Conservation (phyloP, 2,797 vertebrate genomes). For the Pseudocheirus occidentalis region DNA sequence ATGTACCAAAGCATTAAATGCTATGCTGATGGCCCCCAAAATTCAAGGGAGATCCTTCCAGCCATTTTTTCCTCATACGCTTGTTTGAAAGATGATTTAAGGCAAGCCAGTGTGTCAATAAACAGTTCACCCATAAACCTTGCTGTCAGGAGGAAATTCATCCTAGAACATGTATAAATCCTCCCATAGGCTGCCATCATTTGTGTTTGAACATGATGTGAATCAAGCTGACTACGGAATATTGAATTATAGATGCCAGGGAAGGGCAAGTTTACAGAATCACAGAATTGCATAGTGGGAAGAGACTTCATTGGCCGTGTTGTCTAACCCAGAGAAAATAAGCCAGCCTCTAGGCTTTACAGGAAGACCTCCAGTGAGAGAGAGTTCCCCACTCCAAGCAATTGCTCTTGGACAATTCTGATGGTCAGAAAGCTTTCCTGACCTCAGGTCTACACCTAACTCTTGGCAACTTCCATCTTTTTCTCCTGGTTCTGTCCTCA, state of each 20-base stretch:
- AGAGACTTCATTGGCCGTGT: too few relatives aligned
- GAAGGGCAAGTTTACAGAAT: too few relatives aligned
- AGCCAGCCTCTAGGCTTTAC: too few relatives aligned
- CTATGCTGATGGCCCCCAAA: conserved; percentile 34
- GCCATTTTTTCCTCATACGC: conserved; percentile 31
- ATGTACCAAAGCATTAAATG: conserved; percentile 47
- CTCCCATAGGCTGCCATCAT: not conserved
- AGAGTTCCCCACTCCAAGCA: too few relatives aligned
- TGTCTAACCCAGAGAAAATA: too few relatives aligned
- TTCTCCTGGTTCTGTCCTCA: not conserved
- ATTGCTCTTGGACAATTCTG: too few relatives aligned
- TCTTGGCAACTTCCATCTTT: not conserved
- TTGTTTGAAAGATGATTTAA: conserved; percentile 30
- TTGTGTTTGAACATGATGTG: conserved; percentile 44
- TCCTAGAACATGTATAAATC: conserved; percentile 22
- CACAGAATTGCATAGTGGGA: too few relatives aligned
- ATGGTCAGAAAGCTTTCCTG: not conserved
- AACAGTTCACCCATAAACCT: not conserved
- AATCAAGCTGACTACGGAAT: not conserved
- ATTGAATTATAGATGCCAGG: conserved; percentile 10
- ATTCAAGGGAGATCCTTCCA: conserved; percentile 50
- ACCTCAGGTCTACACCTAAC: not conserved
- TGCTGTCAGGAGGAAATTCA: conserved; percentile 17
- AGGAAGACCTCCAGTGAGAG: too few relatives aligned
- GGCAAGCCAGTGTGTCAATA: conserved; percentile 5